Evolutionary conservation across 2,797 vertebrate genomes (phyloP).

Genomic region (Sebastes goodei): DNA sequence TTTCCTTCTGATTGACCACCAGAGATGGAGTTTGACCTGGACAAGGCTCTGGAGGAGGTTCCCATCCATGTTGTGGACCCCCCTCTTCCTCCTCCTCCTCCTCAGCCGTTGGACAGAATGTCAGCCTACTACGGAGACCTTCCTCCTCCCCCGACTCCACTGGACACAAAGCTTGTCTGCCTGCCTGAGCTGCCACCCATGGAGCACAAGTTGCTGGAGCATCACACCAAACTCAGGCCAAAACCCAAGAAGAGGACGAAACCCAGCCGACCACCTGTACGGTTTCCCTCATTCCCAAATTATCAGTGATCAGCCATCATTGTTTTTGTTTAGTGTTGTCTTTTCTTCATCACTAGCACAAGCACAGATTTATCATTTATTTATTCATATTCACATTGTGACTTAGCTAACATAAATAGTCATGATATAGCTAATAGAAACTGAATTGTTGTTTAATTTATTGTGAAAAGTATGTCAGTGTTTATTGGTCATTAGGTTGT

Average conservation of each 20-base stretch:
- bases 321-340: neutral
- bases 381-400: neutral
- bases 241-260: constrained; percentile 89
- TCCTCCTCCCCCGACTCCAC: constrained; percentile 70
- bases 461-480: neutral
- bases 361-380: neutral
- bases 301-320: neutral
- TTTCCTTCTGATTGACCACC: constrained; percentile 33
- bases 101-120: constrained; percentile 74
- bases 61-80: constrained; percentile 92
- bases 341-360: neutral
- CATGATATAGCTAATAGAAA: too few relatives aligned
- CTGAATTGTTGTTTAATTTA: neutral
- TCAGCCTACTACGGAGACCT: constrained; percentile 84
- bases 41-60: constrained; percentile 95
- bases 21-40: constrained; percentile 98
- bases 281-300: constrained; percentile 41
- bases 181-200: constrained; percentile 87
- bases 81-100: constrained; percentile 62
- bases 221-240: constrained; percentile 91
- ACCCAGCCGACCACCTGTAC: constrained; percentile 85
- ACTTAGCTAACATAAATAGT: neutral
- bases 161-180: constrained; percentile 72
- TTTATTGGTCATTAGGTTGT: neutral
- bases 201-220: constrained; percentile 87